phyloP scores from a whole-genome alignment of 2,888 invertebrate genomes.

The Volucella inflata region DNA sequence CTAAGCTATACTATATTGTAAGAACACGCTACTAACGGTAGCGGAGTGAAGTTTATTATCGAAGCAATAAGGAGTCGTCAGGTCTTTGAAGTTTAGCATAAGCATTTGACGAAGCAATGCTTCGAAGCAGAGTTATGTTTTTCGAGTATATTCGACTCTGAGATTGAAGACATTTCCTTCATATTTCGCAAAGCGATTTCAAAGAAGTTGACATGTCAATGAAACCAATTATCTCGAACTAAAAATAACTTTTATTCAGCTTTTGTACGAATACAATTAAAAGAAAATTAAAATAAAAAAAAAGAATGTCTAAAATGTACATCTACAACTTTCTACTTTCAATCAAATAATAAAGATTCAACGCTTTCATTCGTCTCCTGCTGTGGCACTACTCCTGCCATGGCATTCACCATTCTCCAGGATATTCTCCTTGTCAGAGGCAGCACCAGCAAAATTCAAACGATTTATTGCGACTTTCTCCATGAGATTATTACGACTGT shows the following conservation, averaged over 20 bases:
- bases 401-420: not conserved
- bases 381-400: slow-evolving; percentile 3
- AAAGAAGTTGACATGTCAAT: not conserved
- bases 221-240: slow-evolving; percentile 14
- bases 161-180: no score
- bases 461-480: slow-evolving; percentile 80
- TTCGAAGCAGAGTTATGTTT: no score
- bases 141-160: no score
- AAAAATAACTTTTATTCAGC: slow-evolving; percentile 61
- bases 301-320: slow-evolving; percentile 33
- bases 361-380: slow-evolving; percentile 19
- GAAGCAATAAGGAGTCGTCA: no score
- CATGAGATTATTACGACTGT: slow-evolving; percentile 77
- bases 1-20: no score
- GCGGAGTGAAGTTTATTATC: no score
- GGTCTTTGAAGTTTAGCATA: no score
- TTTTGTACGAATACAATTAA: slow-evolving; percentile 73
- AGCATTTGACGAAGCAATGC: no score
- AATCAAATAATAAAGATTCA: not conserved
- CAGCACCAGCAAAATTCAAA: slow-evolving; percentile 57
- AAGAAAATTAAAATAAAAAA: slow-evolving; percentile 31
- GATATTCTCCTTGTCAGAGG: slow-evolving; percentile 50
- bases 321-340: slow-evolving; percentile 34
- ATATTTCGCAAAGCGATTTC: no score
- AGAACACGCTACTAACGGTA: no score